Percentiles rank a stretch among this genome's conserved stretches.
These are phyloP conservation scores for Lynx canadensis DNA, from an alignment of 2,113 vertebrate genomes.

Conservation along the genomic window DNA sequence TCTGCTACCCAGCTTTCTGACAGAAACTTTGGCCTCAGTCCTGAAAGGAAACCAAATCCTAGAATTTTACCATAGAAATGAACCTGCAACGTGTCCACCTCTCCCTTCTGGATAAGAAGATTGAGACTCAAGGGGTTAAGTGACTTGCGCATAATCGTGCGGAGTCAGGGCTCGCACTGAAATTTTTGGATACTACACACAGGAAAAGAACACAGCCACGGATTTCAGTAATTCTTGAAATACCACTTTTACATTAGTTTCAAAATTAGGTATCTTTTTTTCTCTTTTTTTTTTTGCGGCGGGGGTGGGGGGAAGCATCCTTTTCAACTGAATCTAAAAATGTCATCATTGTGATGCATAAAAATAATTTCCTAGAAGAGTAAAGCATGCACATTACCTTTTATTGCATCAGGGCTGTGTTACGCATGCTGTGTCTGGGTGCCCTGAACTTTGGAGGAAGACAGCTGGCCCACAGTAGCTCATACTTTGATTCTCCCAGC, in stretches of 20 bases:
- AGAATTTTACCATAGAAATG: not conserved
- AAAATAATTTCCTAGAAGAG: slow-evolving; percentile 10
- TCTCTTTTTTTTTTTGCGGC: too few relatives aligned
- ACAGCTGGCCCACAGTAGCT: rapidly evolving
- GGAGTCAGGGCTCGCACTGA: too few relatives aligned
- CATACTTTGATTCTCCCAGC: not conserved
- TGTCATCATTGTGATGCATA: not conserved
- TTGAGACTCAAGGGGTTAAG: rapidly evolving
- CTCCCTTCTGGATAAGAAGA: not conserved
- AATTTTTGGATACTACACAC: rapidly evolving
- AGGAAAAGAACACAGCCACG: not conserved
- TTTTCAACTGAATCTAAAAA: not conserved
- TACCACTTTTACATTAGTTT: not conserved
- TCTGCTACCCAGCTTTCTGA: not conserved
- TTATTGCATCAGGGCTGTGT: not conserved
- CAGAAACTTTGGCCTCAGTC: not conserved
- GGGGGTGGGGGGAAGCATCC: too few relatives aligned
- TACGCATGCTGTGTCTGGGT: rapidly evolving
- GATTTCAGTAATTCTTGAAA: too few relatives aligned
- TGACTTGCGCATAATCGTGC: rapidly evolving
- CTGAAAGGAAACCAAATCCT: not conserved
- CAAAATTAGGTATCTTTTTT: not conserved
- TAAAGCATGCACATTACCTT: not conserved
- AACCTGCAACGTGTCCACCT: rapidly evolving
- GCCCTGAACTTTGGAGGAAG: not conserved